These are phyloP conservation scores for Camponotus vicinus DNA, from an alignment of 1,140 invertebrate genomes.

Conservation along the genomic window DNA sequence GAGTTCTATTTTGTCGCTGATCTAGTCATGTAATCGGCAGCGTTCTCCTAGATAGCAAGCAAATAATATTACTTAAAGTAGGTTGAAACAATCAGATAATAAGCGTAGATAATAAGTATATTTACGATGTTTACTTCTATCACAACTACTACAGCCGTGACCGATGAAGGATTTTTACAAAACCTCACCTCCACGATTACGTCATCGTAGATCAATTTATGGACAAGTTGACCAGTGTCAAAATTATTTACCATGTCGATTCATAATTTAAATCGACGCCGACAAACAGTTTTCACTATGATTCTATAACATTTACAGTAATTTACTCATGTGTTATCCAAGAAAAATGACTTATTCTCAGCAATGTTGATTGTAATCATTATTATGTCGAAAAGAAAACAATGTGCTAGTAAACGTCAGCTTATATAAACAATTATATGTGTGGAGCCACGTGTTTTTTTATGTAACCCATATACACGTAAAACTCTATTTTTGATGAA, in stretches of 20 bases:
- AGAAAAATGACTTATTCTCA: background rate
- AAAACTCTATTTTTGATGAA: background rate
- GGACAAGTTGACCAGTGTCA: too few relatives aligned
- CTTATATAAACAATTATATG: conserved; percentile 30
- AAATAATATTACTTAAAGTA: background rate
- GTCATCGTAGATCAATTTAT: too few relatives aligned
- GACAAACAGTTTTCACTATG: background rate
- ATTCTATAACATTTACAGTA: background rate
- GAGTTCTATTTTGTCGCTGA: conserved; percentile 45
- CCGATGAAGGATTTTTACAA: too few relatives aligned
- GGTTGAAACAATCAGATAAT: too few relatives aligned
- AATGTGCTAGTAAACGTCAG: conserved; percentile 39
- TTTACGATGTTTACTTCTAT: too few relatives aligned
- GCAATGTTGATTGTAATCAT: conserved; percentile 12
- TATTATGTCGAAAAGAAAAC: background rate
- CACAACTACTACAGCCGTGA: too few relatives aligned
- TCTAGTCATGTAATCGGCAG: conserved; percentile 53
- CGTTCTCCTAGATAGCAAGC: background rate
- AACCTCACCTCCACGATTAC: too few relatives aligned
- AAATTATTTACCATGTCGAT: too few relatives aligned
- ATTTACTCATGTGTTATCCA: background rate
- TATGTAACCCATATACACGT: conserved; percentile 3
- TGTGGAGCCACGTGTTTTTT: background rate
- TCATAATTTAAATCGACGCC: background rate
- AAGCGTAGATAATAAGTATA: too few relatives aligned